Percentiles rank a stretch among this genome's conserved stretches.
phyloP scores from a whole-genome alignment of 2,888 invertebrate genomes.

The Limulus polyphemus region DNA sequence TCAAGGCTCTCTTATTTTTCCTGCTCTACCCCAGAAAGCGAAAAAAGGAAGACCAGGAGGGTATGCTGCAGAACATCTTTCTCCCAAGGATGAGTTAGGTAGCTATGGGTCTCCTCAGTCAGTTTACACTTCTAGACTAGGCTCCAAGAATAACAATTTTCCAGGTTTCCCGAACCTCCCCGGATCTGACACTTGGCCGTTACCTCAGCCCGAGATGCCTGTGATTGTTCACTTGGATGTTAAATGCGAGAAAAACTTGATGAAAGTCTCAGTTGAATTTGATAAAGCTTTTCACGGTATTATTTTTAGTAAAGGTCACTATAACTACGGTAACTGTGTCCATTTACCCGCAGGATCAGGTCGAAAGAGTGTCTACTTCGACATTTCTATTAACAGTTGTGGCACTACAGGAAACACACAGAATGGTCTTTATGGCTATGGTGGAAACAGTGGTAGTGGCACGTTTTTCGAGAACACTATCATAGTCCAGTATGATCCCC shows the following conservation, averaged over 20 bases:
- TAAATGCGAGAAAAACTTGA: conserved; percentile 83
- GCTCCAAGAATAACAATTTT: conserved; percentile 20
- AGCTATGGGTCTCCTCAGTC: not conserved
- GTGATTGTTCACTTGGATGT: conserved; percentile 84
- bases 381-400: conserved; percentile 79
- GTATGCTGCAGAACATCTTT: not conserved
- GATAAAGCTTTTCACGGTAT: conserved; percentile 92
- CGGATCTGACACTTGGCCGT: conserved; percentile 70
- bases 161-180: conserved; percentile 22
- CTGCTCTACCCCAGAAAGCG: conserved; percentile 3
- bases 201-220: conserved; percentile 76
- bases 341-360: conserved; percentile 80
- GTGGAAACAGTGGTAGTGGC: conserved; percentile 72
- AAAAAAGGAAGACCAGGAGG: no score
- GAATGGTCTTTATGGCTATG: conserved; percentile 74
- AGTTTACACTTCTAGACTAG: conserved; percentile 4
- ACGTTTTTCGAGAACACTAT: conserved; percentile 88
- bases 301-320: conserved; percentile 81
- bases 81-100: not conserved
- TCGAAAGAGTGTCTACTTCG: conserved; percentile 71
- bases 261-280: conserved; percentile 87
- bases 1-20: conserved; percentile 11
- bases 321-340: conserved; percentile 81
- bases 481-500: conserved; percentile 78
- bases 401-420: conserved; percentile 85